Evolutionary conservation across 2,888 invertebrate species (phyloP).

Genomic region (Aromia moschata): DNA sequence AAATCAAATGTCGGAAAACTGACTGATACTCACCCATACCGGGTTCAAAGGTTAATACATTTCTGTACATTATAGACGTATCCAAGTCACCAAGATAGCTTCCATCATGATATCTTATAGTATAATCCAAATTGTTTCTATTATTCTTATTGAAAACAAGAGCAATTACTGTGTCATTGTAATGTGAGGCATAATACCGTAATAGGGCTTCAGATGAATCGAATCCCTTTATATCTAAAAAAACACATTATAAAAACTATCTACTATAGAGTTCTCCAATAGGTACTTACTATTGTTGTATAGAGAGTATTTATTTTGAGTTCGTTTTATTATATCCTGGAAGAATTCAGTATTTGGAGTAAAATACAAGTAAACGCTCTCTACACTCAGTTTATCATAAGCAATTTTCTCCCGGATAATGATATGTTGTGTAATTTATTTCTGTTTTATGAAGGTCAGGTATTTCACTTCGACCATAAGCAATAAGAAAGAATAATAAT

Average conservation of each 20-base stretch:
- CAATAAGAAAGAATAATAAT: slow-evolving; percentile 55
- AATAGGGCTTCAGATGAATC: slow-evolving; percentile 46
- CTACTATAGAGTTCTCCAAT: slow-evolving; percentile 6
- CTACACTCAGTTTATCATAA: slow-evolving; percentile 35
- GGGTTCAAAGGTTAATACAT: slow-evolving; percentile 25
- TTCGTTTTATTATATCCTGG: slow-evolving; percentile 49
- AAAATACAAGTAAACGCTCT: slow-evolving; percentile 47
- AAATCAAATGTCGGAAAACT: no score
- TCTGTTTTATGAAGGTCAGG: slow-evolving; percentile 53
- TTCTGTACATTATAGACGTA: slow-evolving; percentile 45
- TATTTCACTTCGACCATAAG: slow-evolving; percentile 56
- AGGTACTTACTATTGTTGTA: slow-evolving; percentile 52
- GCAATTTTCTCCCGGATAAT: slow-evolving; percentile 33
- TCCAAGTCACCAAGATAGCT: slow-evolving; percentile 24
- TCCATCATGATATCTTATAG: slow-evolving; percentile 50
- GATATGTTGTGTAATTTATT: slow-evolving; percentile 50
- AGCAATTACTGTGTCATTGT: slow-evolving; percentile 47
- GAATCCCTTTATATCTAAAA: slow-evolving; percentile 52
- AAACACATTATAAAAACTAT: slow-evolving; percentile 12
- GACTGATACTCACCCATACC: slow-evolving; percentile 37
- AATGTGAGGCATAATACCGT: slow-evolving; percentile 42
- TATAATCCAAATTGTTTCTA: slow-evolving; percentile 50
- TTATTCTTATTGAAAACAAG: slow-evolving; percentile 51
- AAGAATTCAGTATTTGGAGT: slow-evolving; percentile 53
- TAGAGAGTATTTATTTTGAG: slow-evolving; percentile 52